Evolutionary conservation across 1,140 invertebrate genomes (phyloP).

Genomic region (Brachionus rotundiformis): DNA sequence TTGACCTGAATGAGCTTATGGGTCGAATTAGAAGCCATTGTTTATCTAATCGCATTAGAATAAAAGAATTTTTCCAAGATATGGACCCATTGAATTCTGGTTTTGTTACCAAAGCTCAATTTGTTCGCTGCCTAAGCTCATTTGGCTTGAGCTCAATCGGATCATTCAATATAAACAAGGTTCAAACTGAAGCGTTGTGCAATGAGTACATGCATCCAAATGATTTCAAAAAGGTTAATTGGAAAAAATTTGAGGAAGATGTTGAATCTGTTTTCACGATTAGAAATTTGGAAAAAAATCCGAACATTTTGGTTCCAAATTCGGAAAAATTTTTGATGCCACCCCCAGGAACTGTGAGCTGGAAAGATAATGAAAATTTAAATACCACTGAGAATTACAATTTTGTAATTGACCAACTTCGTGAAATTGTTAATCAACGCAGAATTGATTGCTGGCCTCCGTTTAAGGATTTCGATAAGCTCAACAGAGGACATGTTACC

Average conservation of each 20-base stretch:
- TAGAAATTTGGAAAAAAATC: constrained; percentile 59
- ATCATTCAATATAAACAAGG: constrained; percentile 59
- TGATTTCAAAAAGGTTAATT: constrained; percentile 58
- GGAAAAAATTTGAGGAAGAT: constrained; percentile 61
- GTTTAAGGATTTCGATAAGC: constrained; percentile 60
- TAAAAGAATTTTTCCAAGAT: constrained; percentile 53
- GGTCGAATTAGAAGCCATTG: constrained; percentile 61
- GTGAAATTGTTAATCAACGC: constrained; percentile 57
- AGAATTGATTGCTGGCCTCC: constrained; percentile 60
- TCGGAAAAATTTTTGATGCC: constrained; percentile 61
- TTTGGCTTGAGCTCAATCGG: constrained; percentile 62
- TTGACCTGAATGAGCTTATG: constrained; percentile 62
- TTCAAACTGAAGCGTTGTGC: constrained; percentile 58
- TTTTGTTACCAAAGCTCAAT: constrained; percentile 58
- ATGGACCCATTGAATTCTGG: constrained; percentile 54
- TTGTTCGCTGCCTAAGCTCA: constrained; percentile 58
- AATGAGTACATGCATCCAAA: constrained; percentile 58
- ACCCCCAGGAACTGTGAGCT: constrained; percentile 62
- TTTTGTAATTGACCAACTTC: constrained; percentile 57
- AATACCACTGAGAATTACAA: constrained; percentile 55
- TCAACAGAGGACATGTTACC: constrained; percentile 63
- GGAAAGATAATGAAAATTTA: constrained; percentile 57
- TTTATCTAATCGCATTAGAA: constrained; percentile 59
- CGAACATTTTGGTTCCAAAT: constrained; percentile 57
- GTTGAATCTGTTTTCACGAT: constrained; percentile 64